Evolutionary conservation across 2,888 invertebrate species (phyloP), one percentile per base, ranked within the genome.

Genomic region (Ectemnius cavifrons): DNA sequence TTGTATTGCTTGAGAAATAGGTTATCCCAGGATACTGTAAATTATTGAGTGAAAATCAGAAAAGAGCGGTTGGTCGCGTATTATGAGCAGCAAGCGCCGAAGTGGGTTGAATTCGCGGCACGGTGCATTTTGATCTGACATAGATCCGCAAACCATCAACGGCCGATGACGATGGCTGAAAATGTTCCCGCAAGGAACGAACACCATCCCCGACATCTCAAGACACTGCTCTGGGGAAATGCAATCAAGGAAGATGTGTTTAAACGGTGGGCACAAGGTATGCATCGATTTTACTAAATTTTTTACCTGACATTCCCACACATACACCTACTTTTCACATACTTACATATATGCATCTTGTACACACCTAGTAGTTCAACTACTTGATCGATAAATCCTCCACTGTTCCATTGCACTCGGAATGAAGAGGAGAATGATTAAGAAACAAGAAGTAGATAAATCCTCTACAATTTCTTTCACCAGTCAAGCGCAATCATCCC

Each of bases 211-310:
- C 92, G 93, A 85, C 95, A 95, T 86, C 94, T 97, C 84, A 95
- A 94, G 87, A 94, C 94, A 77, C 92, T 98, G 82, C 92, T 97
- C 79, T 98, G 98, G 98, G 97, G 97, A 81, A 93, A 94, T 83
- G 93, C 94, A 86, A 94, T 97, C 80, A 96, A 96, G 90, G 94
- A 95, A 84, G 98, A 98, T 87, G 96, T 98, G 80, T 98, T 98
- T 91, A 94, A 94, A 87, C 94, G 97, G 88, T 98, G 98, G 98
- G 96, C 97, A 82, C 97, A 98, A 93, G 96, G 96, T 95, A 91
- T 78, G 81, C 46, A 37, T 66, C 49, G 64, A 58, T 45, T 61
- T 23, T 59, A 13, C 13, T 0, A 4, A n/a, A 63, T 11, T 46
- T 16, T 16, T 4, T 46, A 16, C 52, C 5, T 16, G 14, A 16